phyloP scores from a whole-genome alignment of 2,113 vertebrate genomes.

The Lophotis ruficrista region DNA sequence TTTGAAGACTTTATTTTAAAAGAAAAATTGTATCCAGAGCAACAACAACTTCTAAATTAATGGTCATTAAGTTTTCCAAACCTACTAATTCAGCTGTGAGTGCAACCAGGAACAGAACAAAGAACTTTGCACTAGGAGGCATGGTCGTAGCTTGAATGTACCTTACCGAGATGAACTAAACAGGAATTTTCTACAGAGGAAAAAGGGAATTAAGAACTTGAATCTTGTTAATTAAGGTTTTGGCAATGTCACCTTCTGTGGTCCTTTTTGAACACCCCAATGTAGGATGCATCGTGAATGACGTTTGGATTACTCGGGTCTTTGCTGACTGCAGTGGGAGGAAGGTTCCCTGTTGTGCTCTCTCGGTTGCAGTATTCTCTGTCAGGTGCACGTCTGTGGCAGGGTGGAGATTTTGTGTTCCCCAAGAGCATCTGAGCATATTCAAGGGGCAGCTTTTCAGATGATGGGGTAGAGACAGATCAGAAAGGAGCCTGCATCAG shows the following conservation, averaged over 20 bases:
- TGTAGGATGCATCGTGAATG: neutral
- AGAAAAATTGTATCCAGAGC: neutral
- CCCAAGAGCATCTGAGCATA: rapidly evolving
- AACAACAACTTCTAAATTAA: neutral
- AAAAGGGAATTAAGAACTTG: neutral
- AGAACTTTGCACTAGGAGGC: neutral
- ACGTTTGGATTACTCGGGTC: rapidly evolving
- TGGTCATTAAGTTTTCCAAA: neutral
- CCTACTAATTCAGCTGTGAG: neutral
- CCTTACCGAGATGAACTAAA: neutral
- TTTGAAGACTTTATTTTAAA: neutral
- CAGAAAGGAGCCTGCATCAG: neutral
- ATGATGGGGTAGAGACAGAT: neutral
- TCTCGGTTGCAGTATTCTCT: neutral
- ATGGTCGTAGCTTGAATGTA: rapidly evolving
- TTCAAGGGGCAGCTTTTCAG: neutral
- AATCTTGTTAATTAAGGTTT: neutral
- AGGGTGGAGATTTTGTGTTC: neutral
- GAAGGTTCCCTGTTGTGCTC: neutral
- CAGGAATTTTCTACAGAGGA: neutral
- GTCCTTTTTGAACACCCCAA: neutral
- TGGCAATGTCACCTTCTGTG: neutral
- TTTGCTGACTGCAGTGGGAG: rapidly evolving
- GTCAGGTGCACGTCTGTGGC: neutral
- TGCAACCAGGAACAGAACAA: neutral